Evolutionary conservation across 2,113 vertebrate genomes (phyloP).

Genomic region (Suncus etruscus): DNA sequence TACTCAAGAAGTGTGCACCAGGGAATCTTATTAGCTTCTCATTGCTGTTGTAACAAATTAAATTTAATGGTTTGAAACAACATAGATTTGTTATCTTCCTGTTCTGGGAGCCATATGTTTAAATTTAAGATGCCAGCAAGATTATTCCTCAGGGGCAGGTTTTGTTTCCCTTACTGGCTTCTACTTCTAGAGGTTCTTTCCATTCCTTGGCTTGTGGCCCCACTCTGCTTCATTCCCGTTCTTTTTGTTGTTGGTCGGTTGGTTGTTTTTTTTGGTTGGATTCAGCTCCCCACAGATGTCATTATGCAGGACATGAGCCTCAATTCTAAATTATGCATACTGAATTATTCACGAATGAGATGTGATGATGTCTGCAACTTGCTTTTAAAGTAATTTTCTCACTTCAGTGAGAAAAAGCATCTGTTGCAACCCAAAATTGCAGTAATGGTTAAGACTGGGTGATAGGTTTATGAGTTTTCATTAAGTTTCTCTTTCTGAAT

Average conservation of each 20-base stretch:
- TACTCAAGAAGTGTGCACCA: neutral
- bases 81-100: neutral
- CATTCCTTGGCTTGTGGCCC: neutral
- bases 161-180: neutral
- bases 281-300: neutral
- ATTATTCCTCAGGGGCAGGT: neutral
- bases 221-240: neutral
- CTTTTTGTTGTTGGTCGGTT: no score
- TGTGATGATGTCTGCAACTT: neutral
- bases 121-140: neutral
- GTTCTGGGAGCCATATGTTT: neutral
- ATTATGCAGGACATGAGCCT: neutral
- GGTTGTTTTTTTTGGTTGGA: neutral
- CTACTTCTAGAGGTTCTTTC: neutral
- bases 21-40: neutral
- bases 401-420: constrained; percentile 32
- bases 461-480: neutral
- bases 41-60: neutral
- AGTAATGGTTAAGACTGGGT: constrained; percentile 5
- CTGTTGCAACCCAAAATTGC: neutral
- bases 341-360: constrained; percentile 27
- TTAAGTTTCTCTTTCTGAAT: neutral
- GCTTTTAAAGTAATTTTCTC: neutral
- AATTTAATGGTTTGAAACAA: neutral
- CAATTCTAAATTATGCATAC: constrained; percentile 13